Conservation (phyloP, 2,113 vertebrate genomes). For the Microtus pennsylvanicus region DNA sequence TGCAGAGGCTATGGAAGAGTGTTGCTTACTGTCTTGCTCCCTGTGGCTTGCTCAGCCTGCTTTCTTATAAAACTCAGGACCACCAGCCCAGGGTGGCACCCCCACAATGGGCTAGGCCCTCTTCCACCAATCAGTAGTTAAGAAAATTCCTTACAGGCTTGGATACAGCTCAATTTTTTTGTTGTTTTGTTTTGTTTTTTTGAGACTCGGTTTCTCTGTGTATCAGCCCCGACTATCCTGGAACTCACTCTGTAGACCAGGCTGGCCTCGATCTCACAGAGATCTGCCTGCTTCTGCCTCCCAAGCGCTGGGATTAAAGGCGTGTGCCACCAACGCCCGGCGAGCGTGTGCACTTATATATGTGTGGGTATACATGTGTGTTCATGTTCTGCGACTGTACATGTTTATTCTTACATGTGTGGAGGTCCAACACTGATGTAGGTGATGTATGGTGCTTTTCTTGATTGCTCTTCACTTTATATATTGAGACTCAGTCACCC, state of each 20-base stretch:
- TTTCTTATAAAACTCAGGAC: neutral
- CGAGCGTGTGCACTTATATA: no score
- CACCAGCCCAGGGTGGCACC: neutral
- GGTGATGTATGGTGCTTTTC: neutral
- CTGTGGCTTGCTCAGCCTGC: neutral
- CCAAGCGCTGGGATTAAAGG: no score
- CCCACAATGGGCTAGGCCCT: neutral
- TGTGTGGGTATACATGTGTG: neutral
- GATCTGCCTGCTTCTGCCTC: no score
- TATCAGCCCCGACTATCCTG: no score
- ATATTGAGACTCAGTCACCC: neutral
- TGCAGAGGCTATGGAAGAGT: neutral
- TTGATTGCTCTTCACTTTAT: neutral
- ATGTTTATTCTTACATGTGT: neutral
- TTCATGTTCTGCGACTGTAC: neutral
- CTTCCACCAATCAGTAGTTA: neutral
- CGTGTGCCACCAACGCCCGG: accelerated
- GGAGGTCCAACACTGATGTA: neutral
- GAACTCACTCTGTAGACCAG: no score
- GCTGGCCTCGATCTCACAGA: no score
- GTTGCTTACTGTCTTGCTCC: neutral
- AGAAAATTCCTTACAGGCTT: neutral
- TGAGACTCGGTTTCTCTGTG: no score
- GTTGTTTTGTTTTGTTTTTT: no score
- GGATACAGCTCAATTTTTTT: neutral